Evolutionary conservation across 53 echinoderm and acorn worm species (phyloP).

Genomic region (Glandiceps talaboti): DNA sequence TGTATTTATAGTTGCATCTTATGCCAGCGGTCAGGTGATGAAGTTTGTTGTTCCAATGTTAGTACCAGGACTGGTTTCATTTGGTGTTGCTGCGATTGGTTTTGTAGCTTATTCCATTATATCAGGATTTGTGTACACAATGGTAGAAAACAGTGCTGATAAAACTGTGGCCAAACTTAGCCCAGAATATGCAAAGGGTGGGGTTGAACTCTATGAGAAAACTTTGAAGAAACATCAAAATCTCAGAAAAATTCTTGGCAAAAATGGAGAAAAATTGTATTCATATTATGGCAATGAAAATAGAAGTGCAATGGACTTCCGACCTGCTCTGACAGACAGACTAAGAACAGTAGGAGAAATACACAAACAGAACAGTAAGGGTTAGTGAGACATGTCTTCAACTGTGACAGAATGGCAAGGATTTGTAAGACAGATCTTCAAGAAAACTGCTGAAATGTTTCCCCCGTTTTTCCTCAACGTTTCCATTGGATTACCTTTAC

Average conservation of each 20-base stretch:
- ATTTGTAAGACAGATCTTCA: too few species aligned
- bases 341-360: background rate
- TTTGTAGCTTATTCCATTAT: constrained; percentile 33
- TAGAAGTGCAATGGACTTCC: constrained; percentile 32
- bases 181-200: constrained; percentile 45
- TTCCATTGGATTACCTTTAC: too few species aligned
- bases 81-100: background rate
- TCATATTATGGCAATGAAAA: constrained; percentile 84
- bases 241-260: constrained; percentile 55
- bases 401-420: too few species aligned
- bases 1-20: constrained; percentile 21
- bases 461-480: too few species aligned
- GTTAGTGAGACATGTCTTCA: background rate
- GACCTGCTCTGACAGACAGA: constrained; percentile 10
- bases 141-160: constrained; percentile 50
- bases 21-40: constrained; percentile 33
- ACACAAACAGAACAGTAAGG: background rate
- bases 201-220: constrained; percentile 74
- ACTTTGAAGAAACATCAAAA: constrained; percentile 51
- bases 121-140: constrained; percentile 42
- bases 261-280: constrained; percentile 56
- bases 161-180: constrained; percentile 40
- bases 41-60: constrained; percentile 4
- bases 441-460: too few species aligned
- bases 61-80: constrained; percentile 22